Evolutionary conservation across 53 echinoderm and acorn worm genomes (phyloP), one percentile per base, ranked within the genome.

Genomic region (Crossaster papposus): DNA sequence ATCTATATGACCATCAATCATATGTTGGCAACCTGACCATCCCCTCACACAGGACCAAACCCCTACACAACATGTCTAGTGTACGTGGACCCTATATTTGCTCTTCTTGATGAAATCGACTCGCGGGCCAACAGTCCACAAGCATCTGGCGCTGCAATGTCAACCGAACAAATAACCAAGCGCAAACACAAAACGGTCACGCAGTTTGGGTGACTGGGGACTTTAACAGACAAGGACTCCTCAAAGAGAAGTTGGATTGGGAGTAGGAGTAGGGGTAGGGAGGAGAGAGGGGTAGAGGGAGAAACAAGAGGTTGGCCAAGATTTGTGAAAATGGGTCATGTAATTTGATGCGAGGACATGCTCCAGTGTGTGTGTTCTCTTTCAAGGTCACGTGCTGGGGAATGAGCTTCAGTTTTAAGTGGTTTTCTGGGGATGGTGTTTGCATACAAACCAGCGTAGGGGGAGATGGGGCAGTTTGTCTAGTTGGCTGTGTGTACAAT

Each of bases 351-450:
- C 52, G 85, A 22, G 36, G 85, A 72, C 85, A 85, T 73, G 72
- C 51, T 26, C 18, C 72, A 50, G 18, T 73, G 85, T 85, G 85
- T 85, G 85, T 85, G 51, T 52, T 52, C 73, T 71, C 85, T 52
- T 73, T 85, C 85, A 85, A 85, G 85, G 85, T 85, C 85, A 71
- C 72, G 85, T 85, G 85, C 85, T 20, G 18, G 5, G 53, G 72
- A 72, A 54, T 72, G 53, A 28, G 53, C 30, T 3, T 68, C 30
- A 70, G 65, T 83, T n/a, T n/a, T 71, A 72, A 85, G 85, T 85
- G 85, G 85, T 73, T 85, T 85, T 33, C 55, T 54, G 20, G 20
- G 13, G 85, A 51, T 72, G 85, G 50, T 85, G 85, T 85, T 85
- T 85, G 85, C 85, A 85, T 83, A 65, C 73, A 44, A 82, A 36